Evolutionary conservation across 2,113 vertebrate species (phyloP).

Genomic region (Notiomystis cincta): DNA sequence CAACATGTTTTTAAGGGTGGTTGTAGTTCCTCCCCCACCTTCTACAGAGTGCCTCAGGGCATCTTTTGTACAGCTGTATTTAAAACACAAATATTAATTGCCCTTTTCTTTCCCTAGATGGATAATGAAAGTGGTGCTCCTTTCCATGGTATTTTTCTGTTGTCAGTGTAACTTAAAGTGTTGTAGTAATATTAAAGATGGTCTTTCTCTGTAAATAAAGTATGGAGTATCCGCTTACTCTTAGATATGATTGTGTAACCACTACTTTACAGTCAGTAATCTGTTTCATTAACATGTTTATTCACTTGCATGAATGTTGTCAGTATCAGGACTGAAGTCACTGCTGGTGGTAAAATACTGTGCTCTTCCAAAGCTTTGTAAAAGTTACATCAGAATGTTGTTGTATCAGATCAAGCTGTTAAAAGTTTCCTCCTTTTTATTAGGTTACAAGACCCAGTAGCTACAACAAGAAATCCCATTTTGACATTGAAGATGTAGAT

Average conservation of each 20-base stretch:
- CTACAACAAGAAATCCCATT: constrained; percentile 91
- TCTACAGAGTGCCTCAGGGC: neutral
- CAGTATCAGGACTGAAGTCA: neutral
- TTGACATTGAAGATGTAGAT: constrained; percentile 94
- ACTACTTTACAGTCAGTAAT: neutral
- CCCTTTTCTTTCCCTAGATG: neutral
- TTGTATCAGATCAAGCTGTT: neutral
- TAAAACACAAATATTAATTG: neutral
- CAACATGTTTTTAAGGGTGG: neutral
- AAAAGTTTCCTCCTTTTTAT: neutral
- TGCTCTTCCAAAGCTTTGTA: neutral
- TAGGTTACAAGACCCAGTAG: constrained; percentile 93
- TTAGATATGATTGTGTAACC: neutral
- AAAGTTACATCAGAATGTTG: neutral
- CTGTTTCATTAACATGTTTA: neutral
- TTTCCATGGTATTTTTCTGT: neutral
- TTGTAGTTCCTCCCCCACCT: accelerated
- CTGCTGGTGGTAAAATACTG: neutral
- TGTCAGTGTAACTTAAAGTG: neutral
- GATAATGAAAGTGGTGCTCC: neutral
- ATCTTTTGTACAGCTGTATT: neutral
- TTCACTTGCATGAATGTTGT: neutral
- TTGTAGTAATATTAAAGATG: neutral
- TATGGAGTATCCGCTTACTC: neutral
- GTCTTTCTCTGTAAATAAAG: neutral